Conservation (phyloP, 2,888 invertebrate genomes). For the Nymphalis c-album region DNA sequence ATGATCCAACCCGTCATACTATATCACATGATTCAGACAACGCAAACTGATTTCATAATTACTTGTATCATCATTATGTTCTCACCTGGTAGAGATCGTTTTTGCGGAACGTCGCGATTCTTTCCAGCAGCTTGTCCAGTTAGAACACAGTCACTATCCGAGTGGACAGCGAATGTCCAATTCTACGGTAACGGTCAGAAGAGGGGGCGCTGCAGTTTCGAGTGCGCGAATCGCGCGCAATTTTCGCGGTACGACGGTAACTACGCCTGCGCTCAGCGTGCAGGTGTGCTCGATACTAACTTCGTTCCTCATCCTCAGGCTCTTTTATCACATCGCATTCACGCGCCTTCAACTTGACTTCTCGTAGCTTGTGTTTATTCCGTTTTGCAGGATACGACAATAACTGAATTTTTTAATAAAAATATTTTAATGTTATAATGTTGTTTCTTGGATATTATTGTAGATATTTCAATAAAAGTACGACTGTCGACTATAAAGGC, state of each 20-base stretch:
- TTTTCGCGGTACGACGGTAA: slow-evolving; percentile 43
- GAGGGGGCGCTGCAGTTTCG: slow-evolving; percentile 55
- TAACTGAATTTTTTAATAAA: slow-evolving; percentile 19
- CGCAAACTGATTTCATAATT: slow-evolving; percentile 46
- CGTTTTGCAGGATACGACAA: slow-evolving; percentile 24
- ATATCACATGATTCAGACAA: slow-evolving; percentile 64
- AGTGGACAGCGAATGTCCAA: slow-evolving; percentile 54
- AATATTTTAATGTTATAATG: neutral
- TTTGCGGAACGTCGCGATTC: slow-evolving; percentile 47
- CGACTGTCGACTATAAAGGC: too few species aligned
- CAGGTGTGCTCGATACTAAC: slow-evolving; percentile 70
- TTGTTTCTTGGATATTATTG: neutral
- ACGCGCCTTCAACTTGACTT: slow-evolving; percentile 76
- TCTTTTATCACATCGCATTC: slow-evolving; percentile 76
- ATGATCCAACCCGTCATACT: slow-evolving; percentile 32
- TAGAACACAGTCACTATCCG: slow-evolving; percentile 69
- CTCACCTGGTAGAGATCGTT: slow-evolving; percentile 62
- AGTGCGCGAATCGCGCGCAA: slow-evolving; percentile 48
- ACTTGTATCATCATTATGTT: slow-evolving; percentile 41
- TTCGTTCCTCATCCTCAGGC: slow-evolving; percentile 64
- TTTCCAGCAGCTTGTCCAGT: slow-evolving; percentile 49
- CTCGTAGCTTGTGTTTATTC: slow-evolving; percentile 38
- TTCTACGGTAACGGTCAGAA: slow-evolving; percentile 41
- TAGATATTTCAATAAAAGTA: neutral
- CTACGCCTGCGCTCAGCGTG: slow-evolving; percentile 62